Base-by-base conservation (phyloP, 2,888 invertebrate species). In the Masnerella sp. region DNA sequence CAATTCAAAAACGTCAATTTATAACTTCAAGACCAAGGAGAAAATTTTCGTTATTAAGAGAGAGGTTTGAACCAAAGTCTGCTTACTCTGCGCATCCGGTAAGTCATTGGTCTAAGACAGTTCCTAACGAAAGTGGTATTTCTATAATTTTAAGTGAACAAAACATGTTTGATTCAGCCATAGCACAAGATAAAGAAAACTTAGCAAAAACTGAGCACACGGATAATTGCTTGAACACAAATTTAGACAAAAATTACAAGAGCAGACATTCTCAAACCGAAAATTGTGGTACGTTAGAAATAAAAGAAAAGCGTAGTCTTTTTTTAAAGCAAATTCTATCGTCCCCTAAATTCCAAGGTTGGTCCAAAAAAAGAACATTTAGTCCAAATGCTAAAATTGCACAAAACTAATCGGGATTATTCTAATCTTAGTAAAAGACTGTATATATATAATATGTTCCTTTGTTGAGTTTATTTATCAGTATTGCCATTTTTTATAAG, bases 311-410 rank as follows among this genome's bases (percentile, higher is more conserved):
- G 78, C 85, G 89, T 77, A 89, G 89, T 65, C 79, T 90, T 75
- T 90, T 91, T 82, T 87, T 90, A 82, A 90, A 90, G 81, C 90
- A 91, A 87, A 90, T 90, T 59, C 84, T 90, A 71, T 90, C 89
- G 74, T 90, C 90, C 45, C 90, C 91, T 61, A 90, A 90, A 85
- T 89, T 90, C 75, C 89, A 89, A 75, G 83, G 78, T 8, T 86
- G 86, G 84, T 83, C 80, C 12, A 86, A 83, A 75, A 83, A 81
- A 59, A 79, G 81, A 47, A 82, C 83, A 11, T 78, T 83, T 45
- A 80, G 80, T 74, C 80, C 81, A 1, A 81, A 78, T 56, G 75
- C 80, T 5, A 82, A 81, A 78, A 74, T 80, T 79, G 25, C 76
- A 78, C 45, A 79, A 75, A 54, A 32, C 12, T 49, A n/a, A n/a